Percentiles rank a stretch among this genome's conserved stretches.
These are phyloP conservation scores for Drosophila algonquin DNA, from an alignment of 2,888 invertebrate genomes.

Conservation along the genomic window DNA sequence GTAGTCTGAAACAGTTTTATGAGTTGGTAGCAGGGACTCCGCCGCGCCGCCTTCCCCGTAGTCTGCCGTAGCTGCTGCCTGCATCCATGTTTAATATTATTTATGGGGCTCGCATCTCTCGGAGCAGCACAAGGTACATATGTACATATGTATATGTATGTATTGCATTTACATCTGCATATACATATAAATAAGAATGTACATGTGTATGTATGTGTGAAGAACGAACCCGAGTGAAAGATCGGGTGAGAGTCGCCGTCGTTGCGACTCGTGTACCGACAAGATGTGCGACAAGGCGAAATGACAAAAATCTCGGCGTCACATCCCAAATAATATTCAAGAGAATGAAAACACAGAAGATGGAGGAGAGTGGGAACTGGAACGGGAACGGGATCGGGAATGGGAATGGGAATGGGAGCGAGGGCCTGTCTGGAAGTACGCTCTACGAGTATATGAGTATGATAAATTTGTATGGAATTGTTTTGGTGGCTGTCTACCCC, in stretches of 20 bases:
- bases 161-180: conserved; percentile 8
- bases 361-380: conserved; percentile 16
- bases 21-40: conserved; percentile 64
- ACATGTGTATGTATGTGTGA: background rate
- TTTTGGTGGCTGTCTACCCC: conserved; percentile 47
- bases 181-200: background rate
- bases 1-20: conserved; percentile 65
- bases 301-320: conserved; percentile 73
- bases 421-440: conserved; percentile 21
- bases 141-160: conserved; percentile 36
- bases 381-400: conserved; percentile 9
- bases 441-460: conserved; percentile 57
- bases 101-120: conserved; percentile 66
- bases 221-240: conserved; percentile 40
- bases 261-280: conserved; percentile 33
- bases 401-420: conserved; percentile 6
- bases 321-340: conserved; percentile 81
- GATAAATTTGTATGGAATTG: conserved; percentile 81
- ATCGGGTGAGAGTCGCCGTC: conserved; percentile 58
- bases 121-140: conserved; percentile 32
- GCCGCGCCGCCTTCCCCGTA: conserved; percentile 27
- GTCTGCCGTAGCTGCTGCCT: conserved; percentile 44
- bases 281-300: conserved; percentile 56
- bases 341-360: conserved; percentile 61
- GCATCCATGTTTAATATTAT: conserved; percentile 77